Percentiles rank a stretch among this genome's conserved stretches.
These are phyloP conservation scores for Schizotus pectinicornis DNA, from an alignment of 2,888 invertebrate genomes.

Conservation along the genomic window DNA sequence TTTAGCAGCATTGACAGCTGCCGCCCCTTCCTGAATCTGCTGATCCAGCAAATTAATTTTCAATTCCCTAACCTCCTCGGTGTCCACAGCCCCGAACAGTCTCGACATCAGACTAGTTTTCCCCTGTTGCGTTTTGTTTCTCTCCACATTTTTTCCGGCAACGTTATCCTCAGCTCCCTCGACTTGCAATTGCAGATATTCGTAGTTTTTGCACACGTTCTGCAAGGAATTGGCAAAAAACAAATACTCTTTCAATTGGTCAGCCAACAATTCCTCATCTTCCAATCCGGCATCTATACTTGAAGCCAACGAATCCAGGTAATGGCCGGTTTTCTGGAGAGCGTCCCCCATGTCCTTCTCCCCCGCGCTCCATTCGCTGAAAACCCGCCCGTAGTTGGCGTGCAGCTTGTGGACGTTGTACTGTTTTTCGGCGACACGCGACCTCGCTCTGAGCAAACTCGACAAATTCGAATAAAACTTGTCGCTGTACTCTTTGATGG, in stretches of 20 bases:
- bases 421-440: conserved; percentile 76
- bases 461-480: conserved; percentile 70
- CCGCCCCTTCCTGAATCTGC: conserved; percentile 68
- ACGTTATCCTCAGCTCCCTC: conserved; percentile 72
- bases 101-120: conserved; percentile 76
- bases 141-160: conserved; percentile 61
- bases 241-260: conserved; percentile 83
- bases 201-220: conserved; percentile 76
- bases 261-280: conserved; percentile 82
- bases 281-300: conserved; percentile 63
- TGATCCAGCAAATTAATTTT: conserved; percentile 71
- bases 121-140: conserved; percentile 67
- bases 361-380: conserved; percentile 85
- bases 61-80: conserved; percentile 76
- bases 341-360: conserved; percentile 83
- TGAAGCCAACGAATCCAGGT: conserved; percentile 61
- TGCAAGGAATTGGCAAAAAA: conserved; percentile 78
- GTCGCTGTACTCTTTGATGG: conserved; percentile 76
- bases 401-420: conserved; percentile 81
- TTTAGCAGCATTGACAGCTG: conserved; percentile 64
- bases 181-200: conserved; percentile 72
- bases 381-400: conserved; percentile 80
- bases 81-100: conserved; percentile 76
- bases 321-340: conserved; percentile 72
- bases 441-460: conserved; percentile 66